phyloP scores from a whole-genome alignment of 2,797 vertebrate genomes.

The Sebastolobus alascanus region DNA sequence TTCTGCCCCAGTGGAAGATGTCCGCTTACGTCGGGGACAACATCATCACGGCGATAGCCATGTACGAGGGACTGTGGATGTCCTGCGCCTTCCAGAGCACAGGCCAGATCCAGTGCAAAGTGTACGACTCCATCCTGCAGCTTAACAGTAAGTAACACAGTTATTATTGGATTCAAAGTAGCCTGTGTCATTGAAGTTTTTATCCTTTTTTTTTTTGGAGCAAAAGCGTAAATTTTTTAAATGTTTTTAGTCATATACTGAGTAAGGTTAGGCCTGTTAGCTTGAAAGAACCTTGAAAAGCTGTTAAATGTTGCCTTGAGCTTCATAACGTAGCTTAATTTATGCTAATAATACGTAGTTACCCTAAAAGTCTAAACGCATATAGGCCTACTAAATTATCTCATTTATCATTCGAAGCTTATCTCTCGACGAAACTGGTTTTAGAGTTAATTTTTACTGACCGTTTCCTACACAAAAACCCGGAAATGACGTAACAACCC shows the following conservation, averaged over 20 bases:
- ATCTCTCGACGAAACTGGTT: neutral
- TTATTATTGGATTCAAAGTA: rapidly evolving
- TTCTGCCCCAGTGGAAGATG: constrained; percentile 93
- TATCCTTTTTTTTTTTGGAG: neutral
- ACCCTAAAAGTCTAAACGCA: too few species aligned
- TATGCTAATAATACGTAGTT: too few species aligned
- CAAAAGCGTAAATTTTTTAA: neutral
- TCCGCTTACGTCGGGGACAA: constrained; percentile 90
- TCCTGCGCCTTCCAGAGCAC: constrained; percentile 92
- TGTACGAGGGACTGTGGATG: constrained; percentile 94
- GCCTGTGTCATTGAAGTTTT: neutral
- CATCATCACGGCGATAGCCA: constrained; percentile 91
- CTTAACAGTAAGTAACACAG: constrained; percentile 84
- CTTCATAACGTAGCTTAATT: too few species aligned
- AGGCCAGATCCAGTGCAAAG: constrained; percentile 91
- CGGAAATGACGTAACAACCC: neutral
- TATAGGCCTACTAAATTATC: too few species aligned
- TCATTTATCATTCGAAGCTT: neutral
- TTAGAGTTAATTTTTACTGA: neutral
- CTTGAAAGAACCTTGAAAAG: too few species aligned
- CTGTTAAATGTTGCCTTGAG: too few species aligned
- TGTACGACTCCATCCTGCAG: constrained; percentile 91
- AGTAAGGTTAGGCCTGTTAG: neutral
- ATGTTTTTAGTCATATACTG: too few species aligned
- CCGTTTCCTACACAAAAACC: neutral